A percentile compares a stretch with the other conserved stretches of the same genome.
These are phyloP conservation scores for Spatulosminthurus flaviceps DNA, from an alignment of 2,888 invertebrate genomes.

Conservation along the genomic window DNA sequence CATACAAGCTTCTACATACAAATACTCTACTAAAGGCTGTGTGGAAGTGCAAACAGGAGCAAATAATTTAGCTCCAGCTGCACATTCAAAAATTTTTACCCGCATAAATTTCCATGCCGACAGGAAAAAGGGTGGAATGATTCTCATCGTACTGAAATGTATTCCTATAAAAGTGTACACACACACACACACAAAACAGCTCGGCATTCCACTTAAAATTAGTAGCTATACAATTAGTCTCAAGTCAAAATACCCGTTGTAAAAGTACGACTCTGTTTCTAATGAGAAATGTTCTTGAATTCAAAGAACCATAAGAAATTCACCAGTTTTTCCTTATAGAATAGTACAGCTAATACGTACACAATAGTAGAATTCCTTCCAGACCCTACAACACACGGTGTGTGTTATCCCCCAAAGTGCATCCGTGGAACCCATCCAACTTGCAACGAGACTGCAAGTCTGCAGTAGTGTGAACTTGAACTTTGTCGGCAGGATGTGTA, in stretches of 20 bases:
- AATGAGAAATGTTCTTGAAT: no score
- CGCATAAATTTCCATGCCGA: constrained; percentile 2
- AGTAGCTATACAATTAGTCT: no score
- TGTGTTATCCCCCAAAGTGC: not conserved
- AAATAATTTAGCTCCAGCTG: constrained; percentile 2
- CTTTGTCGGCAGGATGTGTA: constrained; percentile 21
- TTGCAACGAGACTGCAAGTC: not conserved
- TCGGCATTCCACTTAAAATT: not conserved
- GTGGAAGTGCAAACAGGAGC: no score
- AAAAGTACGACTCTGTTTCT: no score
- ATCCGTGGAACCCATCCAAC: constrained; percentile 22
- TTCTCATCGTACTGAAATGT: not conserved
- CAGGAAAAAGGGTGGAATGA: not conserved
- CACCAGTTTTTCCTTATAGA: not conserved
- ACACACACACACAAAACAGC: no score
- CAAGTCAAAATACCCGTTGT: no score
- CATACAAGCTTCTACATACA: no score
- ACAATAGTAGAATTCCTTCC: not conserved
- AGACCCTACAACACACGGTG: not conserved
- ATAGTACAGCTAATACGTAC: not conserved
- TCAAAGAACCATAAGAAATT: no score
- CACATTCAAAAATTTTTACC: constrained; percentile 5
- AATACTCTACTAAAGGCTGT: no score
- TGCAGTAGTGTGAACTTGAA: not conserved
- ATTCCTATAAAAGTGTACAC: not conserved